Conservation (phyloP, 1,140 invertebrate genomes). For the Lucilia sericata region DNA sequence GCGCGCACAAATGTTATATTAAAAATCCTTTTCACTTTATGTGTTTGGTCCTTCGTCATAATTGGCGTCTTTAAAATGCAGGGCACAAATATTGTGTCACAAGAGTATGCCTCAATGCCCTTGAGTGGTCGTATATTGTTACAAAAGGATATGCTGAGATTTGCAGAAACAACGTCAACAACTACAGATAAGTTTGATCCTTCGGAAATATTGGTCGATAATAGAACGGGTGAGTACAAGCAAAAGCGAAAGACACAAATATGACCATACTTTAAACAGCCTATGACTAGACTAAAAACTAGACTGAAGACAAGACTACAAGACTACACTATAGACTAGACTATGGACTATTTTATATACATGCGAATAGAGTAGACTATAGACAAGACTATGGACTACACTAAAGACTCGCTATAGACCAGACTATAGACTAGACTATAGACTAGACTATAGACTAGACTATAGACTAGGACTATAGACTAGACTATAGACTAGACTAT, state of each 20-base stretch:
- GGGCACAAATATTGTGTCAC: constrained; percentile 62
- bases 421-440: too few species aligned
- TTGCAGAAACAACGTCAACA: constrained; percentile 63
- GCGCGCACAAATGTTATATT: constrained; percentile 65
- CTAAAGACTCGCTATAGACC: too few species aligned
- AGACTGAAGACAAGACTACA: too few species aligned
- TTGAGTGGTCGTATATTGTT: constrained; percentile 64
- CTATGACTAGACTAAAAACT: too few species aligned
- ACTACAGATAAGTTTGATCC: constrained; percentile 66
- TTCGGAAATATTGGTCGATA: constrained; percentile 65
- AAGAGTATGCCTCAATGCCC: constrained; percentile 59
- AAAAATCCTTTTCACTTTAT: constrained; percentile 65
- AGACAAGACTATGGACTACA: too few species aligned
- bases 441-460: too few species aligned
- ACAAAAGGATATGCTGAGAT: constrained; percentile 64
- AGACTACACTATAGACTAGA: too few species aligned
- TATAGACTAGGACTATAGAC: too few species aligned
- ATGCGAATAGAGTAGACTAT: too few species aligned
- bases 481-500: too few species aligned
- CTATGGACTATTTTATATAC: too few species aligned
- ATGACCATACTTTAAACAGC: too few species aligned
- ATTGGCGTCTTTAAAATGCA: constrained; percentile 67
- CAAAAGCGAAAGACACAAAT: not conserved
- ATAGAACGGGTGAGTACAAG: constrained; percentile 62
- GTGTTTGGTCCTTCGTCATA: constrained; percentile 67